phyloP scores from a whole-genome alignment of 2,888 invertebrate genomes.

The Ophion ventricosus region DNA sequence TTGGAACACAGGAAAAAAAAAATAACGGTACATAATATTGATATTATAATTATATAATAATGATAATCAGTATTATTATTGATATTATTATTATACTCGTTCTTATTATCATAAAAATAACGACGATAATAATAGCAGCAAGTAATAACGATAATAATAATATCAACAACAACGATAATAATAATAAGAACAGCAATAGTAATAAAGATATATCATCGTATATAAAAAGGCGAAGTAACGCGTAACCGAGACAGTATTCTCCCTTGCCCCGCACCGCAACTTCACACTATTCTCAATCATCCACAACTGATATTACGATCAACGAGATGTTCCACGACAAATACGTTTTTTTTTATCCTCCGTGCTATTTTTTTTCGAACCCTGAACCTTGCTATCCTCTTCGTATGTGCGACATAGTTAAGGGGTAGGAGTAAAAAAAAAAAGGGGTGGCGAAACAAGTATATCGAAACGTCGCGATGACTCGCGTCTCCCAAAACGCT shows the following conservation, averaged over 20 bases:
- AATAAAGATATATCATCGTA: not conserved
- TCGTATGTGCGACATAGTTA: not conserved
- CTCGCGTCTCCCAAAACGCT: not conserved
- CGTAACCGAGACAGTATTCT: conserved; percentile 61
- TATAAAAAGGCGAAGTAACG: conserved; percentile 30
- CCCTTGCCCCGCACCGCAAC: not conserved
- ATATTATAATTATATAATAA: not conserved
- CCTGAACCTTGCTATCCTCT: not conserved
- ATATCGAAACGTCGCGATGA: not conserved
- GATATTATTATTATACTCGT: not conserved
- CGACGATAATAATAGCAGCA: conserved; percentile 16
- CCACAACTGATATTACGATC: conserved; percentile 18
- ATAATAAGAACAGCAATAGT: conserved; percentile 17
- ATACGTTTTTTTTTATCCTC: not conserved
- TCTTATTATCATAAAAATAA: not conserved
- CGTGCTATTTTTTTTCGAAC: not conserved
- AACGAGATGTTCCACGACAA: not conserved
- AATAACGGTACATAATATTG: too few relatives aligned
- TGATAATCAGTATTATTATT: not conserved
- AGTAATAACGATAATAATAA: not conserved
- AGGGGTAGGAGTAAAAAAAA: not conserved
- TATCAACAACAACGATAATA: conserved; percentile 1
- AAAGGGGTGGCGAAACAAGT: not conserved
- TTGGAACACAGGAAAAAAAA: too few relatives aligned
- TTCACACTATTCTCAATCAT: not conserved